A percentile compares a stretch with the other conserved stretches of the same genome.
phyloP scores from a whole-genome alignment of 1,140 invertebrate genomes.

The Yoshiicerus persimilis region DNA sequence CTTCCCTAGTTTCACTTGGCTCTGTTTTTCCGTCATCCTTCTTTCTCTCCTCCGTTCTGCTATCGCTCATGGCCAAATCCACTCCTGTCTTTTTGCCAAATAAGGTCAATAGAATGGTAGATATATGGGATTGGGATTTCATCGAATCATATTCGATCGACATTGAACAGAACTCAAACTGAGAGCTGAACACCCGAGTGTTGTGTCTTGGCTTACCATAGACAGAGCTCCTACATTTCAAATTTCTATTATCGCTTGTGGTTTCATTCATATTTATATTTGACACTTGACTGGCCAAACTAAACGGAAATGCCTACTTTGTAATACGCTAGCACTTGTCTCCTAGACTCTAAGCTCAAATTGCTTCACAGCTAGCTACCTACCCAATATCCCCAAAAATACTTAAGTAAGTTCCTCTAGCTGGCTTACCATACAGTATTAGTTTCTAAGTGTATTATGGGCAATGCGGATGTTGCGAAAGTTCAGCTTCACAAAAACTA shows the following conservation, averaged over 20 bases:
- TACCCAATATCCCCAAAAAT: background rate
- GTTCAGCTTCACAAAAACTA: background rate
- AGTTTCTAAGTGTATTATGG: background rate
- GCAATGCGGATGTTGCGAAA: background rate
- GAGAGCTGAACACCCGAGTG: background rate
- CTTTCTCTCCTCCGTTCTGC: background rate
- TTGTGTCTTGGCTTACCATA: background rate
- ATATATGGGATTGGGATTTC: background rate
- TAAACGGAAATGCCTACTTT: background rate
- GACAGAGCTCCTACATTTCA: background rate
- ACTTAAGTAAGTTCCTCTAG: background rate
- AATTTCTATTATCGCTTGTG: background rate
- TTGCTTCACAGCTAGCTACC: background rate
- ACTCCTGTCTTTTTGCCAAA: constrained; percentile 27
- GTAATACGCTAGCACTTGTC: background rate
- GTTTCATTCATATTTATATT: background rate
- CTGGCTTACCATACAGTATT: background rate
- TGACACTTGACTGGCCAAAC: background rate
- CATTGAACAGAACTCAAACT: background rate
- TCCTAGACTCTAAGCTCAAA: background rate
- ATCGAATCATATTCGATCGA: background rate
- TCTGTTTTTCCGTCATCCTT: background rate
- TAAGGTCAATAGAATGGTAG: constrained; percentile 3
- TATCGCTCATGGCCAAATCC: constrained; percentile 21
- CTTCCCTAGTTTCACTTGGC: background rate